These are phyloP conservation scores for Nerophis lumbriciformis DNA, from an alignment of 2,113 vertebrate species.

Conservation along the genomic window DNA sequence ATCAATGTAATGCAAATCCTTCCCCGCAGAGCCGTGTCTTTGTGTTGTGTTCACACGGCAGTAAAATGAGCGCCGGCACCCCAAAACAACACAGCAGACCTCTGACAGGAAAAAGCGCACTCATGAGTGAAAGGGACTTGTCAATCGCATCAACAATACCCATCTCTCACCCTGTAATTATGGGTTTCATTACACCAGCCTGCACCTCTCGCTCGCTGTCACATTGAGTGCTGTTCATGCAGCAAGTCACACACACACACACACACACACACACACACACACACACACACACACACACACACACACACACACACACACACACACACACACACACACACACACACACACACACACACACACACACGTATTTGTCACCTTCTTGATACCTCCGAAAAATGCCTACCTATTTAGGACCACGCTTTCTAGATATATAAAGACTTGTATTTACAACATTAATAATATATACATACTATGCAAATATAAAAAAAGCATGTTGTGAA, in stretches of 20 bases:
- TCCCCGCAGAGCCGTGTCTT: constrained; percentile 55
- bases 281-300: background rate
- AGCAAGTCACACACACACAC: background rate
- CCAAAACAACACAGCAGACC: constrained; percentile 26
- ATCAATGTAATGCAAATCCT: constrained; percentile 66
- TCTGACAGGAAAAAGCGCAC: constrained; percentile 56
- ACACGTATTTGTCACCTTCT: no score
- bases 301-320: no score
- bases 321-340: no score
- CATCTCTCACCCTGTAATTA: constrained; percentile 58
- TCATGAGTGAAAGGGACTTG: constrained; percentile 62
- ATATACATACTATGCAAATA: no score
- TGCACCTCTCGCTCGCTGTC: constrained; percentile 45
- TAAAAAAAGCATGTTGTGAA: no score
- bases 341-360: no score
- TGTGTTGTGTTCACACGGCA: constrained; percentile 53
- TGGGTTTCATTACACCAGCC: constrained; percentile 60
- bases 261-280: constrained; percentile 7
- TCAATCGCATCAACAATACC: constrained; percentile 62
- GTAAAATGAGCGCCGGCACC: constrained; percentile 40
- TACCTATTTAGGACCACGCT: no score
- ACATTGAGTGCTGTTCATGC: constrained; percentile 17
- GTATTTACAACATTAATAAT: no score
- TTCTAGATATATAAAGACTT: no score
- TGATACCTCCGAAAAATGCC: no score